Evolutionary conservation across 2,113 vertebrate species (phyloP).

Genomic region (Craseonycteris thonglongyai): DNA sequence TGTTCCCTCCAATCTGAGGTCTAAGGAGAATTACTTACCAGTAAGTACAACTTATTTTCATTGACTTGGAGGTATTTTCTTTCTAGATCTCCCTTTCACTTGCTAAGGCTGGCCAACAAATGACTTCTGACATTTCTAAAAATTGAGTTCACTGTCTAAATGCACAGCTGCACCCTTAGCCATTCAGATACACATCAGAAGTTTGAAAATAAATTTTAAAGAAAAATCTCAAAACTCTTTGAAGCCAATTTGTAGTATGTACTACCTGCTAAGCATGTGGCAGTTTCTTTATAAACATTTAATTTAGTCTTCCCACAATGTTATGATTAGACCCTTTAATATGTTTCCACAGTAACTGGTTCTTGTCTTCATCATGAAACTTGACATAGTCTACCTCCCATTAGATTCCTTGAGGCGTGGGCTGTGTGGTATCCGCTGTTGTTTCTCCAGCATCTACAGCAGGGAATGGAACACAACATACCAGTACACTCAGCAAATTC

Average conservation of each 20-base stretch:
- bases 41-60: not conserved
- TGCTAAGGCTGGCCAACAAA: not conserved
- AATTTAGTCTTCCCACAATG: not conserved
- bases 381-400: not conserved
- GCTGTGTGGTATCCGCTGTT: not conserved
- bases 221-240: not conserved
- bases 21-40: not conserved
- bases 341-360: not conserved
- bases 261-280: not conserved
- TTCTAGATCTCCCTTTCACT: not conserved
- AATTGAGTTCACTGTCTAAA: not conserved
- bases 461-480: not conserved
- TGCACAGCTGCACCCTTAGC: not conserved
- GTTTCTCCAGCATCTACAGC: too few species aligned
- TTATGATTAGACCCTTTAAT: not conserved
- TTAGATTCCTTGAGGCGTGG: not conserved
- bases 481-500: not conserved
- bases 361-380: not conserved
- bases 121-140: not conserved
- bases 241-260: not conserved
- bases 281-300: not conserved
- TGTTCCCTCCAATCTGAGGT: not conserved
- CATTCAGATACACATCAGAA: not conserved
- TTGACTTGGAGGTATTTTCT: not conserved
- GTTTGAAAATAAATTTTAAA: not conserved